Conservation (phyloP, 2,888 invertebrate species). For the Macrophya annulata region DNA sequence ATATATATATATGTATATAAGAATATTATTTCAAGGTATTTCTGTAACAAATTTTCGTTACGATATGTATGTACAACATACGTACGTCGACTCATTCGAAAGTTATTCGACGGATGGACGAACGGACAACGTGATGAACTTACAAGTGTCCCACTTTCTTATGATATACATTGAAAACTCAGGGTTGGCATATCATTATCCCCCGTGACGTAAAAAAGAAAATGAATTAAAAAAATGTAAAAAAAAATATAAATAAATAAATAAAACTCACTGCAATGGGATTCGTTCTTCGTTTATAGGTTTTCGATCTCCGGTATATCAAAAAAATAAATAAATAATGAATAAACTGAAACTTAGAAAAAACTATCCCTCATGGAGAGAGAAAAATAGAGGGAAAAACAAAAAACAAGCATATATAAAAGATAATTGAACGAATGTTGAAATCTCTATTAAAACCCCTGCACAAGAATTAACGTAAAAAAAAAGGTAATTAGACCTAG, state of each 20-base stretch:
- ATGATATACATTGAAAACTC: neutral
- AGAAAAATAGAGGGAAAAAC: neutral
- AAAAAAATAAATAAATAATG: too few species aligned
- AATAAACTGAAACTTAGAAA: too few species aligned
- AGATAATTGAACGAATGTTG: neutral
- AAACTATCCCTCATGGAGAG: too few species aligned
- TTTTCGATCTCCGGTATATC: neutral
- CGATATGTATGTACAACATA: too few species aligned
- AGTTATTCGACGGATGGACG: constrained; percentile 12
- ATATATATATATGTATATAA: neutral
- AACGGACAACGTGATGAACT: neutral
- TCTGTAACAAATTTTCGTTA: neutral
- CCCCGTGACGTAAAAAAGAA: neutral
- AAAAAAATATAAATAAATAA: neutral
- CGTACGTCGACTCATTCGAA: constrained; percentile 10
- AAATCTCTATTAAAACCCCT: neutral
- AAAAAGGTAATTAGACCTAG: neutral
- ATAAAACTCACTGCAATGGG: neutral
- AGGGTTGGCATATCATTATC: neutral
- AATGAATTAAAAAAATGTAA: neutral
- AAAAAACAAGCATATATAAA: neutral
- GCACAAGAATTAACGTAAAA: neutral
- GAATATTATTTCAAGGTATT: constrained; percentile 1
- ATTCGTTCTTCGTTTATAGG: neutral
- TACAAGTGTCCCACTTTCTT: constrained; percentile 17